Percentiles rank a stretch among this genome's conserved stretches.
Conservation (phyloP, 1,140 invertebrate species). For the Subanguina moxae region DNA sequence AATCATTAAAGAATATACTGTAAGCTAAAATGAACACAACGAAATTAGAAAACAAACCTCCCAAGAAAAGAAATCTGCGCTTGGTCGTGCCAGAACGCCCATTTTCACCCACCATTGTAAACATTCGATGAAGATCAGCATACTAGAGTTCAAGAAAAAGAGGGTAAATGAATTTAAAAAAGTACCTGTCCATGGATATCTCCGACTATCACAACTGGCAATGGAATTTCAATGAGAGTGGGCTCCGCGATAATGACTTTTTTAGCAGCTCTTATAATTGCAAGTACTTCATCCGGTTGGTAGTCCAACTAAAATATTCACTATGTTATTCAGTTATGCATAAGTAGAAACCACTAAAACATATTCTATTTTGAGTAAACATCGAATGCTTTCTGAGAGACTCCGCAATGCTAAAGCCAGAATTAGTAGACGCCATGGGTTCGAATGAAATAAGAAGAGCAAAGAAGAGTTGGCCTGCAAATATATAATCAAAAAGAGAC, state of each 20-base stretch:
- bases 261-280: not conserved
- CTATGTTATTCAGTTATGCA: not conserved
- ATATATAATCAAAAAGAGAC: too few relatives aligned
- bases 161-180: not conserved
- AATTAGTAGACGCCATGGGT: too few relatives aligned
- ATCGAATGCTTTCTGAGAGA: not conserved
- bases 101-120: constrained; percentile 9
- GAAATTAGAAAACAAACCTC: too few relatives aligned
- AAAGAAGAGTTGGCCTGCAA: too few relatives aligned
- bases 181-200: constrained; percentile 19
- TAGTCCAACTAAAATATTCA: constrained; percentile 6
- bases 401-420: too few relatives aligned
- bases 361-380: not conserved
- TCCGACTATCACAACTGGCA: constrained; percentile 9
- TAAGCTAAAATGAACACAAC: too few relatives aligned
- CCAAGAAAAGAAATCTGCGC: constrained; percentile 7
- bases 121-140: constrained; percentile 14
- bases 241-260: constrained; percentile 11
- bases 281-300: not conserved
- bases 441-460: too few relatives aligned
- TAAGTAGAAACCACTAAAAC: not conserved
- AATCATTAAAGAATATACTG: too few relatives aligned
- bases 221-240: constrained; percentile 15
- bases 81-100: not conserved
- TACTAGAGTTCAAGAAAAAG: constrained; percentile 1